A percentile compares a stretch with the other conserved stretches of the same genome.
Evolutionary conservation across 2,888 invertebrate genomes (phyloP).

Genomic region (Chloroclysta siterata): DNA sequence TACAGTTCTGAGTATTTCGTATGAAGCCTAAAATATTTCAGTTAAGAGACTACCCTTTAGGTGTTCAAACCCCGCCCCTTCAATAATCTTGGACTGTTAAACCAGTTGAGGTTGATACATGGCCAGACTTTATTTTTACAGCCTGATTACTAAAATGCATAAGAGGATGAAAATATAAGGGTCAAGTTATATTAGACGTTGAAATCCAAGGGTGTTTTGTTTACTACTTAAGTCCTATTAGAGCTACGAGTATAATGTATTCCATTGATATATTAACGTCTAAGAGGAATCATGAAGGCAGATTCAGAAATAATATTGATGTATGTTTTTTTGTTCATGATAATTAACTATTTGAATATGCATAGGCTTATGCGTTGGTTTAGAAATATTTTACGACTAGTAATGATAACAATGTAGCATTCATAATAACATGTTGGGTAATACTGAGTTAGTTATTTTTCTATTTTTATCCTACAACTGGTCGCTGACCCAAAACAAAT

Average conservation of each 20-base stretch:
- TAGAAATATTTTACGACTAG: background rate
- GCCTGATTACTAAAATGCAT: background rate
- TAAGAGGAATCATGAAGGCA: background rate
- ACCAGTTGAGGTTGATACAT: background rate
- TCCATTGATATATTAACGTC: background rate
- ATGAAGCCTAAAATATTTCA: slow-evolving; percentile 7
- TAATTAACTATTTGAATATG: background rate
- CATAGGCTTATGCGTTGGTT: background rate
- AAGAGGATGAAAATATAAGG: background rate
- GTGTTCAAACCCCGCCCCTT: background rate
- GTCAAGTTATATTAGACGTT: background rate
- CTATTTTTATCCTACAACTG: background rate
- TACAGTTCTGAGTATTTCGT: slow-evolving; percentile 6
- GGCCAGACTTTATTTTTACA: background rate
- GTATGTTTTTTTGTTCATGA: background rate
- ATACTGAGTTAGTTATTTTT: background rate
- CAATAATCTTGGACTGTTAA: background rate
- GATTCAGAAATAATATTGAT: background rate
- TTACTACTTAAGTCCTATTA: background rate
- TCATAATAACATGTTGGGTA: background rate
- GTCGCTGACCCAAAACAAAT: background rate
- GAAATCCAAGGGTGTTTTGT: background rate
- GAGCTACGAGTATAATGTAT: background rate
- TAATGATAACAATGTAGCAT: background rate
- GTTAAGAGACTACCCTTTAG: background rate